Evolutionary conservation across 30 jellyfish, hydroid and myxozoan genomes (phyloP).

Genomic region (Turritopsis rubra): DNA sequence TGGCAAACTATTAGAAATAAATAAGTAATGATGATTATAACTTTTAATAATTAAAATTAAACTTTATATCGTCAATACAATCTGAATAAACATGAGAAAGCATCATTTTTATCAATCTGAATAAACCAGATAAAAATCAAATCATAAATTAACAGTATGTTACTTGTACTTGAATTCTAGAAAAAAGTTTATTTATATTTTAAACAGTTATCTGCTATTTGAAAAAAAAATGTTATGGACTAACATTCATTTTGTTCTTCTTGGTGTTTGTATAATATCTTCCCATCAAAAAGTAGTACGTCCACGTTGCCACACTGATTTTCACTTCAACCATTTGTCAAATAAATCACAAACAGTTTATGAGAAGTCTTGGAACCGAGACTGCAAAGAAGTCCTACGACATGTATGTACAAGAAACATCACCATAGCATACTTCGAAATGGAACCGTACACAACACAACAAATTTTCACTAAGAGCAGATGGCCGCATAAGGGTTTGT

Average conservation of each 20-base stretch:
- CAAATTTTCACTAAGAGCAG: neutral
- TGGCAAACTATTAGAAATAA: no score
- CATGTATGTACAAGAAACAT: slow-evolving; percentile 20
- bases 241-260: neutral
- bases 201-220: no score
- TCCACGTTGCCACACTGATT: slow-evolving; percentile 29
- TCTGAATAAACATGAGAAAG: no score
- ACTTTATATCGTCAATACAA: no score
- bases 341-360: neutral
- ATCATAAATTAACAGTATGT: no score
- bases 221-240: neutral
- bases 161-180: no score
- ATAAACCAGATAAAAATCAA: no score
- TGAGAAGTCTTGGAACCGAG: slow-evolving; percentile 22
- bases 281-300: neutral
- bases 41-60: no score
- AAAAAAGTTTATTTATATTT: no score
- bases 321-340: neutral
- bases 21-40: no score
- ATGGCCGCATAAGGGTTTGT: slow-evolving; percentile 22
- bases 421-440: slow-evolving; percentile 12
- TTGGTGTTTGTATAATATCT: neutral
- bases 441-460: slow-evolving; percentile 28
- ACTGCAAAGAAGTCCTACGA: slow-evolving; percentile 18
- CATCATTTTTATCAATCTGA: no score